Evolutionary conservation across 2,113 vertebrate species (phyloP).

Genomic region (Marcusenius ussheri): DNA sequence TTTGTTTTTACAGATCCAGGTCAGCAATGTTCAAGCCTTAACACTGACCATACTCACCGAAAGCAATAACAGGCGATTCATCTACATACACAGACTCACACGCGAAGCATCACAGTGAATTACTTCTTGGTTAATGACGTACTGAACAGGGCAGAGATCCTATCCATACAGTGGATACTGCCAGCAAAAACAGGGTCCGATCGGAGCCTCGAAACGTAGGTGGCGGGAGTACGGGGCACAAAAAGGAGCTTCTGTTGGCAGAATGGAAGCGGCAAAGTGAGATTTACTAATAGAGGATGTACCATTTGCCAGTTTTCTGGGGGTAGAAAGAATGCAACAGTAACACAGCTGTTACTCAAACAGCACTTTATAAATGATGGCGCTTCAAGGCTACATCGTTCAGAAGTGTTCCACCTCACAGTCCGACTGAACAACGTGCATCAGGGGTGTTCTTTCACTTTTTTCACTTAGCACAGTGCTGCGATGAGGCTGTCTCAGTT

Average conservation of each 20-base stretch:
- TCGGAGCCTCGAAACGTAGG: conserved; percentile 40
- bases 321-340: not conserved
- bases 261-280: conserved; percentile 24
- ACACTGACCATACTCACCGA: not conserved
- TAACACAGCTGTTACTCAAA: conserved; percentile 31
- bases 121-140: conserved; percentile 36
- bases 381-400: conserved; percentile 27
- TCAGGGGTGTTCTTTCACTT: not conserved
- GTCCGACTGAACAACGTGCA: conserved; percentile 20
- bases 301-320: conserved; percentile 1
- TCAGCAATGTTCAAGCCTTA: conserved; percentile 3
- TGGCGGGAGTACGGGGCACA: conserved; percentile 2
- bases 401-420: conserved; percentile 21
- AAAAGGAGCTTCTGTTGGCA: conserved; percentile 40
- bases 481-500: not conserved
- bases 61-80: conserved; percentile 17
- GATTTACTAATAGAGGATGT: conserved; percentile 30
- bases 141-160: conserved; percentile 11
- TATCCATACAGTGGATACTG: conserved; percentile 19
- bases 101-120: conserved; percentile 5
- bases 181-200: conserved; percentile 40
- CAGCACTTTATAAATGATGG: conserved; percentile 41
- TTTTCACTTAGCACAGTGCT: not conserved
- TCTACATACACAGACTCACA: conserved; percentile 7
- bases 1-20: not conserved